phyloP scores from a whole-genome alignment of 30 jellyfish, hydroid and myxozoan species.

The Cassiopea andromeda region DNA sequence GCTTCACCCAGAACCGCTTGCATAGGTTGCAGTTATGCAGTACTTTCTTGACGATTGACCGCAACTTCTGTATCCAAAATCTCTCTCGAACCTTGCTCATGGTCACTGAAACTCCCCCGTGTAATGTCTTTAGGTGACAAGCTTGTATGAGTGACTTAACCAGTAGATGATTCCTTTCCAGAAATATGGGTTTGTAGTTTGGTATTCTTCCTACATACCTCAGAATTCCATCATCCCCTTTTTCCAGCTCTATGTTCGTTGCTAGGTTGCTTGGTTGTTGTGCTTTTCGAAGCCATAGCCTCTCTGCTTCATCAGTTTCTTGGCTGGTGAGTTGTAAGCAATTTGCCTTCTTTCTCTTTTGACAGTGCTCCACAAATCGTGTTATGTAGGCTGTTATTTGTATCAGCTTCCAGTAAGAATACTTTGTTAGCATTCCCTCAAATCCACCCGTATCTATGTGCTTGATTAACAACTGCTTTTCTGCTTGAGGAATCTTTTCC shows the following conservation, averaged over 20 bases:
- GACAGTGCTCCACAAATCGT: slow-evolving; percentile 46
- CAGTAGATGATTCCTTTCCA: slow-evolving; percentile 55
- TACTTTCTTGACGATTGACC: slow-evolving; percentile 32
- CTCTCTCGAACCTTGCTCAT: slow-evolving; percentile 50
- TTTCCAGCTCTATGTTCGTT: slow-evolving; percentile 46
- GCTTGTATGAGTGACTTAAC: slow-evolving; percentile 54
- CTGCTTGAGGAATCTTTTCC: slow-evolving; percentile 10
- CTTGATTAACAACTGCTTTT: slow-evolving; percentile 4
- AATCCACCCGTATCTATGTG: neutral
- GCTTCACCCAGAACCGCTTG: slow-evolving; percentile 35
- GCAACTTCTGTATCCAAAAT: slow-evolving; percentile 50
- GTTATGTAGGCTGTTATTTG: slow-evolving; percentile 49
- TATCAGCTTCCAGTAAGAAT: neutral
- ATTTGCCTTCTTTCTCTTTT: slow-evolving; percentile 36
- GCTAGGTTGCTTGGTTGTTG: slow-evolving; percentile 46
- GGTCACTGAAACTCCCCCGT: slow-evolving; percentile 76
- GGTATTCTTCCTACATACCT: slow-evolving; percentile 67
- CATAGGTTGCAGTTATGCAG: slow-evolving; percentile 23
- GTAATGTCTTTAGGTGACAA: slow-evolving; percentile 56
- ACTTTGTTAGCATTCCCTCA: neutral
- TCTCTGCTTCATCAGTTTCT: slow-evolving; percentile 56
- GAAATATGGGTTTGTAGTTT: slow-evolving; percentile 64
- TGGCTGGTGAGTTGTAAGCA: slow-evolving; percentile 24
- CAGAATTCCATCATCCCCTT: slow-evolving; percentile 50
- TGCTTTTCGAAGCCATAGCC: slow-evolving; percentile 51